Evolutionary conservation across 1,140 invertebrate genomes (phyloP).

Genomic region (Tenebrio molitor): DNA sequence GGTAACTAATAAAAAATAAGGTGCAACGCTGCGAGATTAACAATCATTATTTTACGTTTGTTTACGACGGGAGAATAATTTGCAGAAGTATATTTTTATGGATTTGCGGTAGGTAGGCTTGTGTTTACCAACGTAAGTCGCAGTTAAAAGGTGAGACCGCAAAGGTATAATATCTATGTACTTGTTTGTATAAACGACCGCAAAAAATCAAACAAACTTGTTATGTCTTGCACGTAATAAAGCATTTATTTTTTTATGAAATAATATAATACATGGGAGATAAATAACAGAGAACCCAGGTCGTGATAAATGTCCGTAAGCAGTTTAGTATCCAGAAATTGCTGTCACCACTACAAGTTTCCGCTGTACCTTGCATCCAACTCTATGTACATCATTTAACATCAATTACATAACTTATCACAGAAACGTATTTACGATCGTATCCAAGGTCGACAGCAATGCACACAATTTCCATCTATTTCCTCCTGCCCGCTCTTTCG

Average conservation of each 20-base stretch:
- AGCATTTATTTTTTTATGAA: conserved; percentile 43
- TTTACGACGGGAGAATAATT: too few species aligned
- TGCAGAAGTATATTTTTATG: too few species aligned
- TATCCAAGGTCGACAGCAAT: conserved; percentile 38
- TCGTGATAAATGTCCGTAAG: conserved; percentile 23
- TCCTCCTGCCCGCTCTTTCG: conserved; percentile 59
- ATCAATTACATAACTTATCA: conserved; percentile 42
- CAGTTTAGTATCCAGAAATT: conserved; percentile 19
- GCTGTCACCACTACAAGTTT: conserved; percentile 21
- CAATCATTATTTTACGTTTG: too few species aligned
- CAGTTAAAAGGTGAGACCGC: too few species aligned
- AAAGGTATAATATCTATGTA: too few species aligned
- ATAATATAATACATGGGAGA: conserved; percentile 38
- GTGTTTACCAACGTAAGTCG: conserved; percentile 13
- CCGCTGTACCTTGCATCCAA: conserved; percentile 18
- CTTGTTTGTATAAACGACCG: background rate
- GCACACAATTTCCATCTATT: conserved; percentile 22
- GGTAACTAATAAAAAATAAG: too few species aligned
- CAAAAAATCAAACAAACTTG: conserved; percentile 6
- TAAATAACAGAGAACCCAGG: conserved; percentile 18
- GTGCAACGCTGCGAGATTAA: too few species aligned
- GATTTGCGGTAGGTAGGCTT: too few species aligned
- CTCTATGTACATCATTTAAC: background rate
- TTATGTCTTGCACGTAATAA: conserved; percentile 40
- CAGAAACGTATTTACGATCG: conserved; percentile 31